Percentiles rank a stretch among this genome's conserved stretches.
phyloP scores from a whole-genome alignment of 2,797 vertebrate genomes.

The Astyanax mexicanus region DNA sequence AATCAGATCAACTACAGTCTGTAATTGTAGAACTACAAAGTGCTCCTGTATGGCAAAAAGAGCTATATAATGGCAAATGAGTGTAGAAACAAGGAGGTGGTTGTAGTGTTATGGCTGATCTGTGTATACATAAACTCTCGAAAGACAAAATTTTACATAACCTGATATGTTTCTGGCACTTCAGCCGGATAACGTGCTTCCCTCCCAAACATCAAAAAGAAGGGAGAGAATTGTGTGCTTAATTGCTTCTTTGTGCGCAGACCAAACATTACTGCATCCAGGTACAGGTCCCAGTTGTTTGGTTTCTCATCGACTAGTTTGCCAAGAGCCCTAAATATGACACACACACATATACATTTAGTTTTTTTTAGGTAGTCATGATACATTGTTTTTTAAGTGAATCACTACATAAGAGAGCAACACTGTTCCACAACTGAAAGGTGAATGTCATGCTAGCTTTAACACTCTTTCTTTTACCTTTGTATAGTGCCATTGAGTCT shows the following conservation, averaged over 20 bases:
- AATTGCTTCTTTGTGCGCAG: background rate
- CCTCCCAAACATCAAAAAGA: background rate
- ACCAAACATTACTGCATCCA: too few species aligned
- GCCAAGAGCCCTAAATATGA: background rate
- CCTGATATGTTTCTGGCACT: too few species aligned
- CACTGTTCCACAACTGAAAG: background rate
- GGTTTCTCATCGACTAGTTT: conserved; percentile 3
- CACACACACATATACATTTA: too few species aligned
- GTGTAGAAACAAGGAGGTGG: too few species aligned
- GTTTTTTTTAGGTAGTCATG: too few species aligned
- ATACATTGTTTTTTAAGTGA: background rate
- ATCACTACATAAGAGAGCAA: background rate
- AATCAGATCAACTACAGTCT: too few species aligned
- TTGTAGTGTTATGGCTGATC: too few species aligned
- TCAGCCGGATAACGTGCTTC: background rate
- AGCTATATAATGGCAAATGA: too few species aligned
- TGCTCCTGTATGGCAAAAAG: too few species aligned
- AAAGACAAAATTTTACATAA: too few species aligned
- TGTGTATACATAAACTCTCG: too few species aligned
- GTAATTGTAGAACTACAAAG: too few species aligned
- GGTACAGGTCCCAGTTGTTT: conserved; percentile 11
- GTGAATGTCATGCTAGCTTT: background rate
- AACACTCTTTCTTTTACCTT: background rate
- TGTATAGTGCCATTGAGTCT: conserved; percentile 7
- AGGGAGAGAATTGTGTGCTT: background rate